These are phyloP conservation scores for Epinotia nisella DNA, from an alignment of 2,888 invertebrate species.

Conservation along the genomic window DNA sequence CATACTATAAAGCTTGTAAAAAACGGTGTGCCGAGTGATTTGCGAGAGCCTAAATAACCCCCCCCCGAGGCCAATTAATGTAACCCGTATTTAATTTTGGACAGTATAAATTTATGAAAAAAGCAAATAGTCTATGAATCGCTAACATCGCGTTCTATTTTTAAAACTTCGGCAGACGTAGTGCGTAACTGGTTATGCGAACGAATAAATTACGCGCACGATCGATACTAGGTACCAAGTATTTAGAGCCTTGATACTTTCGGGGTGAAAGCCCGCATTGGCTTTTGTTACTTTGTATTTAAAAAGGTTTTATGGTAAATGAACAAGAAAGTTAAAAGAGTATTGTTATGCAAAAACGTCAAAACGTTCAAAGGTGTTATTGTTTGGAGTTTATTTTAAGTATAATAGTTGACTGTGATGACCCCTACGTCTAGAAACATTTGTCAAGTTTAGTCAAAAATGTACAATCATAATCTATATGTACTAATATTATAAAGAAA, in stretches of 20 bases:
- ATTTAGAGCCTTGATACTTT: conserved; percentile 19
- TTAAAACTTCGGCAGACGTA: conserved; percentile 10
- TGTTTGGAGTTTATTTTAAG: not conserved
- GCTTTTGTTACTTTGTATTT: conserved; percentile 4
- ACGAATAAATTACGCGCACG: conserved; percentile 20
- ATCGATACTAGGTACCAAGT: conserved; percentile 27
- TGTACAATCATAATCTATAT: no score
- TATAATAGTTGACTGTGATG: conserved; percentile 4
- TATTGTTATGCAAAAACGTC: conserved; percentile 15
- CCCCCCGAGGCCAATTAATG: no score
- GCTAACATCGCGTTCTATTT: conserved; percentile 7
- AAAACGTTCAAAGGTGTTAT: not conserved
- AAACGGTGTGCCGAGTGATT: no score
- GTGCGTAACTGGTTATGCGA: conserved; percentile 14
- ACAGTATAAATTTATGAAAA: no score
- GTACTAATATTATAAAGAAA: no score
- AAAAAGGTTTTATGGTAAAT: conserved; percentile 4
- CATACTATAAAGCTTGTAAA: no score
- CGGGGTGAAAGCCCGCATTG: conserved; percentile 25
- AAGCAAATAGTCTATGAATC: no score
- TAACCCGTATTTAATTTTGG: no score
- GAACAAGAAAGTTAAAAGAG: not conserved
- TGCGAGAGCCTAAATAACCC: no score
- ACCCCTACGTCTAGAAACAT: not conserved
- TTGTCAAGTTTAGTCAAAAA: no score